Evolutionary conservation across 2,797 vertebrate genomes (phyloP), one percentile per base, ranked within the genome.

Genomic region (Thaleichthys pacificus): DNA sequence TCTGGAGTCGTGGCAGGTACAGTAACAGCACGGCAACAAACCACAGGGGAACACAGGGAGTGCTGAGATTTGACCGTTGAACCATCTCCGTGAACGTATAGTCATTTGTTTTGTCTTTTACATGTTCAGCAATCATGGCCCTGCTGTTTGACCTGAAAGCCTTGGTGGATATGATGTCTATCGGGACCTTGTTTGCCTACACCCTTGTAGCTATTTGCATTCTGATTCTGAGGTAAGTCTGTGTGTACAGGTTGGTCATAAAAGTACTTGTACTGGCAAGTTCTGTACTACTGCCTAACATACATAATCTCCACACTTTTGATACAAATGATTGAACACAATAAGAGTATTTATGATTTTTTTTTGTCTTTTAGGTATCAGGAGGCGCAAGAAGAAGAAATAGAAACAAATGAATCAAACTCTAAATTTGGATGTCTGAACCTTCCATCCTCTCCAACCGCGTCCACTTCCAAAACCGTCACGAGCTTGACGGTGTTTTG

Each of bases 141-240:
- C 80, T 96, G 76, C 85, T 97, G 65, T 95, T 97, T 3, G 91
- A 96, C 79, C 85, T 96, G 91, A 94, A 94, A 54, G 92, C 93
- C 8, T 83, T 96, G 80, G 93, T 96, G 77, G 93, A 96, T 62
- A 91, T 94, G 87, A 95, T 96, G 94, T 97, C 95, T 69, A 94
- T 96, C 0, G 92, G 94, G 68, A 97, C 93, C 0, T 88, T 96
- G 66, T 93, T 97, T 85, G 94, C 95, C 58, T 97, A 96, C 90
- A 95, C 94, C 0, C 91, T 97, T 5, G 95, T 96, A 74, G 95
- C 95, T 68, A 82, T 91, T 80, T 96, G 95, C 77, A 94, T 96
- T 80, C 89, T 97, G 72, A 93, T 97, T 77, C 93, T 96, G 69
- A 95, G 96, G 95, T 96, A 89, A 57, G 68, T 66, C 42, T 61